A percentile compares a stretch with the other conserved stretches of the same genome.
phyloP scores from a whole-genome alignment of 2,113 vertebrate species.

The Trachemys scripta region DNA sequence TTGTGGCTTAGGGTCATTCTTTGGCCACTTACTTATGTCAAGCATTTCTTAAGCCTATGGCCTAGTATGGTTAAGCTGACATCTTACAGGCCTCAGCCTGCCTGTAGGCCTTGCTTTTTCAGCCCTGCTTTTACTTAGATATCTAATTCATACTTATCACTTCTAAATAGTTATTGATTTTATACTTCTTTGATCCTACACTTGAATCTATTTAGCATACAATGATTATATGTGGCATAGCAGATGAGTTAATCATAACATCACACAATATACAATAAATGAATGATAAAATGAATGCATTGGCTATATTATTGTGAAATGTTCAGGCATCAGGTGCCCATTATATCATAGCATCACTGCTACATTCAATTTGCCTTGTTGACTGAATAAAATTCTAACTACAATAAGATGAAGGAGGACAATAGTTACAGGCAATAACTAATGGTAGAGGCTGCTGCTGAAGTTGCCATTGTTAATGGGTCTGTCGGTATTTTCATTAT shows the following conservation, averaged over 20 bases:
- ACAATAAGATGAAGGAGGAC: not conserved
- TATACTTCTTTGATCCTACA: not conserved
- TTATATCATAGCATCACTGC: not conserved
- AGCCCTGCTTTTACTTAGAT: not conserved
- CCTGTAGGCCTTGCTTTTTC: not conserved
- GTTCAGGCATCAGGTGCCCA: not conserved
- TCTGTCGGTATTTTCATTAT: not conserved
- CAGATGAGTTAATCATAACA: not conserved
- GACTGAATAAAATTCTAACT: not conserved
- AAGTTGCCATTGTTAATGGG: not conserved
- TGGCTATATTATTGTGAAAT: not conserved
- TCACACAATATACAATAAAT: not conserved
- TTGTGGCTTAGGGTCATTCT: not conserved
- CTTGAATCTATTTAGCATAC: not conserved
- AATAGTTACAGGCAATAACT: not conserved
- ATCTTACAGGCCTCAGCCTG: not conserved
- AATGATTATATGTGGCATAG: not conserved
- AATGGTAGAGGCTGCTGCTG: not conserved
- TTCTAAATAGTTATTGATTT: not conserved
- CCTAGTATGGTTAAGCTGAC: not conserved
- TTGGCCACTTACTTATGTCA: not conserved
- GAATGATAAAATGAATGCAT: not conserved
- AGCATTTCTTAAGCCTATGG: not conserved
- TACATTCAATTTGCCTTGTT: not conserved
- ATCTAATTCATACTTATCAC: not conserved